Evolutionary conservation across 1,140 invertebrate species (phyloP), one percentile per base, ranked within the genome.

Genomic region (Halesus radiatus): DNA sequence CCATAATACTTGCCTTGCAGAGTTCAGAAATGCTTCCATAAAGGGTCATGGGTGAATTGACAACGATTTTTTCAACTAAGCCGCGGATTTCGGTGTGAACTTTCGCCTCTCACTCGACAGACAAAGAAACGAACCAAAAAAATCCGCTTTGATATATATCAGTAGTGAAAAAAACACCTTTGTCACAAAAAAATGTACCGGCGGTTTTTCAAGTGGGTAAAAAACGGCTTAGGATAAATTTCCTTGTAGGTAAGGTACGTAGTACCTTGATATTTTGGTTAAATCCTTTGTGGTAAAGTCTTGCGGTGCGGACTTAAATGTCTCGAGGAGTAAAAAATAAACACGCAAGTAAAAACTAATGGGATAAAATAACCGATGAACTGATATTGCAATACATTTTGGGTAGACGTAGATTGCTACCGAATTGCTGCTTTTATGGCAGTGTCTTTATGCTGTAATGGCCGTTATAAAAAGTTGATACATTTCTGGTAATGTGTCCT

Each of bases 351-450:
- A 76, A 76, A 80, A 82, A 45, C 54, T 79, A 79, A 77, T 79
- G 73, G 78, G 79, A 68, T 50, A 68, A 80, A 82, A 80, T 80
- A 82, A 79, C 81, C 78, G 81, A 82, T 78, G 78, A 82, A 79
- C 77, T 80, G 73, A 79, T 77, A 82, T 73, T 81, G 74, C 53
- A 22, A 66, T 26, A 58, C 60, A 64, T 78, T 81, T 80, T 76
- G 37, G 10, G 10, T 45, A 50, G n/a, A 76, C 22, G 68, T 23
- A 72, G 23, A 45, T 13, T n/a, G 72, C 72, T 74, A 58, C 72
- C 72, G 72, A 74, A 74, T 74, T 74, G 13, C 72, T n/a, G 72
- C 4, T 45, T 45, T 10, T 13, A 45, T 13, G 10, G 0, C 8
- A 45, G 32, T 45, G 10, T 45, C 7, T 50, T 22, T 66, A 29